These are phyloP conservation scores for Atherinomorus stipes DNA, from an alignment of 2,113 vertebrate species.

Conservation along the genomic window DNA sequence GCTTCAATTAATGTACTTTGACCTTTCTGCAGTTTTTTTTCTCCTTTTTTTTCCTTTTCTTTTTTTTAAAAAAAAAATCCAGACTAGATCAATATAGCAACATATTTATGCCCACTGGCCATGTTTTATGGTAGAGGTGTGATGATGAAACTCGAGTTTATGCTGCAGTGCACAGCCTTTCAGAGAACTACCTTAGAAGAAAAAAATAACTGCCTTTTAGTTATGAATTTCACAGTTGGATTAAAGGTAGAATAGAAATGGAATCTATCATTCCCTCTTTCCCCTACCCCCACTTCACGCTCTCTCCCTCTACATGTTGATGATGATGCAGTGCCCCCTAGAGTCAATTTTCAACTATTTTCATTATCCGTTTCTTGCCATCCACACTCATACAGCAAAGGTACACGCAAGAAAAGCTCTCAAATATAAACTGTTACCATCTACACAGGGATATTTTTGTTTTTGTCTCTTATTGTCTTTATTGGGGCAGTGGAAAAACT, in stretches of 20 bases:
- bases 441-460: too few relatives aligned
- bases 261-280: slow-evolving; percentile 58
- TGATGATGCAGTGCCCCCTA: slow-evolving; percentile 72
- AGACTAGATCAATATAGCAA: slow-evolving; percentile 54
- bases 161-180: slow-evolving; percentile 47
- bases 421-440: too few relatives aligned
- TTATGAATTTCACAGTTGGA: slow-evolving; percentile 80
- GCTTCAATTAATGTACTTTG: slow-evolving; percentile 36
- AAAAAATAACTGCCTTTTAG: slow-evolving; percentile 61
- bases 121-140: slow-evolving; percentile 46
- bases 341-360: slow-evolving; percentile 33
- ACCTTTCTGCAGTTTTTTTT: slow-evolving; percentile 22
- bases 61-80: slow-evolving; percentile 13
- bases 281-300: slow-evolving; percentile 1
- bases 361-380: neutral
- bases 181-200: slow-evolving; percentile 59
- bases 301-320: slow-evolving; percentile 7
- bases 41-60: neutral
- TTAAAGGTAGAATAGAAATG: slow-evolving; percentile 77
- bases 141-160: slow-evolving; percentile 67
- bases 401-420: too few relatives aligned
- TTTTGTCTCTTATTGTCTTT: too few relatives aligned
- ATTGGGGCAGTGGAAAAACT: too few relatives aligned
- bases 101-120: slow-evolving; percentile 41
- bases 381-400: too few relatives aligned